Base-by-base conservation (phyloP, 2,888 invertebrate genomes). In the Exephanes ischioxanthus region DNA sequence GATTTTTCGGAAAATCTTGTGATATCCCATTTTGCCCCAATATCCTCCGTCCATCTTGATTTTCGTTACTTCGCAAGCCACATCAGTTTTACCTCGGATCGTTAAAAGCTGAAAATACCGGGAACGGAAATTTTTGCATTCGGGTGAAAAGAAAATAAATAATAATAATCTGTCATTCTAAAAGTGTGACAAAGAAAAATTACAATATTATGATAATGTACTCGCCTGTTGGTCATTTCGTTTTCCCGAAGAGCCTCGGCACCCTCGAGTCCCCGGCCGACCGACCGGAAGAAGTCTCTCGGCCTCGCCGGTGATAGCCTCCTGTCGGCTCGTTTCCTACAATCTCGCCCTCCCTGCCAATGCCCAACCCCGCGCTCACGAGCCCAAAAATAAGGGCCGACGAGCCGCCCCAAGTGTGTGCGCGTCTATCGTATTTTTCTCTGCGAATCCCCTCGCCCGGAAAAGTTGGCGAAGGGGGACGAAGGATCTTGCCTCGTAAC, bases 181-280 rank as follows among this genome's bases (percentile, higher is more conserved):
- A n/a, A 19, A 68, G 61, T 37, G n/a, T 45, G 58, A 61, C 1
- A 33, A 76, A 61, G 66, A 84, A 66, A 41, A 76, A 79, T 85
- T 72, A 58, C 61, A 76, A 80, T 61, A 75, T 79, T 76, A 85
- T 82, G 85, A 81, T 85, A 80, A 82, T 85, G 58, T 68, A 55
- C 41, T 1, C 26, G 77, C 68, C 53, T 45, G 51, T 53, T 76
- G 85, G 82, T 82, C 82, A 79, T 85, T 85, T 71, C 63, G 85
- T 76, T 85, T 85, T 85, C 79, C 16, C 79, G 72, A 76, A 82
- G 76, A 79, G 79, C 66, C 80, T 55, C 55, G 58, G 68, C 73
- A 68, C 78, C 85, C 79, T 79, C 81, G 70, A n/a, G 51, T 26
- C 75, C 45, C 45, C 55, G 33, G 45, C 53, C 75, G 79, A 19